These are phyloP conservation scores for Psophia crepitans DNA, from an alignment of 2,113 vertebrate species.

Conservation along the genomic window DNA sequence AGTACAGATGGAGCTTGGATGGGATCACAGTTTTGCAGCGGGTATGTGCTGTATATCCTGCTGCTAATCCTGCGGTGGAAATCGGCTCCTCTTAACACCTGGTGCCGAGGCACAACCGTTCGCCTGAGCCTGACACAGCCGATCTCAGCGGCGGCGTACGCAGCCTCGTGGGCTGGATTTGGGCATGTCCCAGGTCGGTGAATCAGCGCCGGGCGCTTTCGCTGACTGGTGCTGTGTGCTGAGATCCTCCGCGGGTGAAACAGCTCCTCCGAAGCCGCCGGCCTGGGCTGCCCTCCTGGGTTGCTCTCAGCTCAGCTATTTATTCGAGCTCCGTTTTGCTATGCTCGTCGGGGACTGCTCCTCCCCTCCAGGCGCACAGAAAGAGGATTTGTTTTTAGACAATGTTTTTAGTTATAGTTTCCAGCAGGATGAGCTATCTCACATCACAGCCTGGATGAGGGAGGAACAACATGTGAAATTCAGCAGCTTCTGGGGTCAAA, in stretches of 20 bases:
- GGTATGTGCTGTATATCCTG: not conserved
- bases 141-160: not conserved
- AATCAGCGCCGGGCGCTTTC: not conserved
- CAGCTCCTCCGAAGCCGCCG: not conserved
- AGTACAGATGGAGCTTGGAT: constrained; percentile 35
- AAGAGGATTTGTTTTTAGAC: not conserved
- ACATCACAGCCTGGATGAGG: not conserved
- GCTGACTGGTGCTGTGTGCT: not conserved
- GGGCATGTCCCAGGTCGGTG: not conserved
- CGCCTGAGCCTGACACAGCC: not conserved
- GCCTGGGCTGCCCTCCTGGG: not conserved
- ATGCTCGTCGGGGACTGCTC: not conserved
- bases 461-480: constrained; percentile 18
- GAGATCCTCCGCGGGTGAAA: not conserved
- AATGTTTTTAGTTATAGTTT: not conserved
- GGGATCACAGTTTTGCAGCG: not conserved
- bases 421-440: not conserved
- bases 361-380: not conserved
- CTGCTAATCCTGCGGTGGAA: constrained; percentile 35
- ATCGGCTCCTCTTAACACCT: not conserved
- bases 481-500: not conserved
- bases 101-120: not conserved
- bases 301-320: not conserved
- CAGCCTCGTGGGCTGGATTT: not conserved
- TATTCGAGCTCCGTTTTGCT: not conserved